phyloP scores from a whole-genome alignment of 2,113 vertebrate species.

The Rhipidura dahli region DNA sequence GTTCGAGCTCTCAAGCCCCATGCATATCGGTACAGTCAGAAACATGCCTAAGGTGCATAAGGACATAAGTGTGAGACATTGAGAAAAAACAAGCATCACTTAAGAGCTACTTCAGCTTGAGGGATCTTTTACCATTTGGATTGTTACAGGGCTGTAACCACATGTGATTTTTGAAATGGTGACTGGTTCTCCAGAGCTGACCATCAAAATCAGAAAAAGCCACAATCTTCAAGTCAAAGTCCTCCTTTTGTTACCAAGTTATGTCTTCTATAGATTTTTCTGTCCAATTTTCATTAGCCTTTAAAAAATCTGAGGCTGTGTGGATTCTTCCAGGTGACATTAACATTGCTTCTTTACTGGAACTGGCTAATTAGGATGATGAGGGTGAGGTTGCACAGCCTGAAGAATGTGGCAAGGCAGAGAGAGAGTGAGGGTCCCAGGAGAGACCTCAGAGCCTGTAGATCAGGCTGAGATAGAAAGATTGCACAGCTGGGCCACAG shows the following conservation, averaged over 20 bases:
- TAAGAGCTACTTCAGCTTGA: background rate
- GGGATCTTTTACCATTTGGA: fast-evolving
- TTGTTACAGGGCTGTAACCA: background rate
- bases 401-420: background rate
- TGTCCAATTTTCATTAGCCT: background rate
- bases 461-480: background rate
- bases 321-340: background rate
- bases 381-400: background rate
- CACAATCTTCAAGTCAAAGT: background rate
- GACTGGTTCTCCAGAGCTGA: background rate
- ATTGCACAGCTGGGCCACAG: background rate
- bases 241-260: background rate
- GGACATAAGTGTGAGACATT: background rate
- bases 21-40: background rate
- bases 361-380: background rate
- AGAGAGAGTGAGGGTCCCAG: background rate
- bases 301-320: background rate
- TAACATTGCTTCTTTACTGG: background rate
- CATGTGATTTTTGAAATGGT: fast-evolving
- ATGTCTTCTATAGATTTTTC: background rate
- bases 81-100: background rate
- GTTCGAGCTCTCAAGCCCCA: background rate
- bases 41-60: background rate
- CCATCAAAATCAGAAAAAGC: background rate
- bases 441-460: background rate